Percentiles rank a stretch among this genome's conserved stretches.
Conservation (phyloP, 2,888 invertebrate genomes). For the Sussaba pulchella region DNA sequence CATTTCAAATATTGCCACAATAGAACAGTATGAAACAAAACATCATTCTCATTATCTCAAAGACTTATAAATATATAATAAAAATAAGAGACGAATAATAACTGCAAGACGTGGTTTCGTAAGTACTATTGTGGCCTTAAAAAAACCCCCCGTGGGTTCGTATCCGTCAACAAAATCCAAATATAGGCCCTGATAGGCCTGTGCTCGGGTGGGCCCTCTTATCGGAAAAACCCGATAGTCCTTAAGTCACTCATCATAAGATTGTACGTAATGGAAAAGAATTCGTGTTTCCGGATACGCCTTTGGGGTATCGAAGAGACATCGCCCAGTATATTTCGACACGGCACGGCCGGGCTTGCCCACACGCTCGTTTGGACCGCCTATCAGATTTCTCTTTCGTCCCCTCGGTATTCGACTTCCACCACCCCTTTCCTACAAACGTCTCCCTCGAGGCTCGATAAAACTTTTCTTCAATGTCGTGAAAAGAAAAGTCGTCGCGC, state of each 20-base stretch:
- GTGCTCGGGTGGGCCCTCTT: no score
- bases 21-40: no score
- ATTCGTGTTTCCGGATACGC: constrained; percentile 6
- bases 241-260: neutral
- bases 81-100: no score
- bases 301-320: neutral
- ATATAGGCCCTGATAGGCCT: no score
- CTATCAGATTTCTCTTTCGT: constrained; percentile 52
- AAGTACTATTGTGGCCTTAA: no score
- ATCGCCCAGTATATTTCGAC: constrained; percentile 2
- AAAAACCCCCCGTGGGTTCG: no score
- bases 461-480: constrained; percentile 47
- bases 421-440: constrained; percentile 24
- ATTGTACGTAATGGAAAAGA: constrained; percentile 5
- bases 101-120: no score
- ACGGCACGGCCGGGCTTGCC: constrained; percentile 3
- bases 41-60: no score
- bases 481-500: constrained; percentile 11
- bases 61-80: no score
- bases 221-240: no score
- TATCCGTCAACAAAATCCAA: no score
- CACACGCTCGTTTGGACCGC: constrained; percentile 37
- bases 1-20: no score
- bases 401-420: constrained; percentile 57
- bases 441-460: constrained; percentile 58